Conservation (phyloP, 2,888 invertebrate genomes). For the Heliothis peltigera region DNA sequence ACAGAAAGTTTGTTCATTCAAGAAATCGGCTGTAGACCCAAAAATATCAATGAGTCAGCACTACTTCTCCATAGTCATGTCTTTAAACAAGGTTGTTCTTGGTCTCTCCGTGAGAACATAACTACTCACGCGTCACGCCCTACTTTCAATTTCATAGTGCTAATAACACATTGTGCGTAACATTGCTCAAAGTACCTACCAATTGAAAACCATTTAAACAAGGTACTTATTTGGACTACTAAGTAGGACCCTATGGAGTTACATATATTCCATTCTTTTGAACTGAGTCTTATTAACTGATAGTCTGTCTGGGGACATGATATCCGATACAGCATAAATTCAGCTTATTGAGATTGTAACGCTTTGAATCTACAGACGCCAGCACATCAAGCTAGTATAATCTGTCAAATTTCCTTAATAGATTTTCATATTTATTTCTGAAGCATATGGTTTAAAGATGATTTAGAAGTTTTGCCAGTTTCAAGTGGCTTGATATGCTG, state of each 20-base stretch:
- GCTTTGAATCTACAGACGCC: no score
- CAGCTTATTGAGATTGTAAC: no score
- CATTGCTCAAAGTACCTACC: constrained; percentile 48
- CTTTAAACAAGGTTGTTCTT: constrained; percentile 60
- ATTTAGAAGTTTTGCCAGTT: no score
- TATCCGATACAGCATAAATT: no score
- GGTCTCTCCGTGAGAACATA: constrained; percentile 76
- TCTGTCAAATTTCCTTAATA: no score
- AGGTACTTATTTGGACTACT: constrained; percentile 42
- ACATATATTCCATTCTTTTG: background rate
- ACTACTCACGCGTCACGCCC: constrained; percentile 69
- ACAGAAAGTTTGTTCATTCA: background rate
- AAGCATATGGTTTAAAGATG: no score
- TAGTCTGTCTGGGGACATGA: no score
- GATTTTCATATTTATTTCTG: no score
- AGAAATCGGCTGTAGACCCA: background rate
- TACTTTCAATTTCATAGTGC: constrained; percentile 76
- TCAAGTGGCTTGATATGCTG: no score
- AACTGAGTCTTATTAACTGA: background rate
- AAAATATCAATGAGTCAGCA: constrained; percentile 58
- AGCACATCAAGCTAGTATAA: no score
- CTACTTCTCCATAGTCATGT: constrained; percentile 59
- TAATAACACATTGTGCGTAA: constrained; percentile 71
- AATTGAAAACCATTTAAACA: constrained; percentile 35
- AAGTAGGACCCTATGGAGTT: background rate